Evolutionary conservation across 2,888 invertebrate genomes (phyloP), one percentile per base, ranked within the genome.

Genomic region (Lycia hirtaria): DNA sequence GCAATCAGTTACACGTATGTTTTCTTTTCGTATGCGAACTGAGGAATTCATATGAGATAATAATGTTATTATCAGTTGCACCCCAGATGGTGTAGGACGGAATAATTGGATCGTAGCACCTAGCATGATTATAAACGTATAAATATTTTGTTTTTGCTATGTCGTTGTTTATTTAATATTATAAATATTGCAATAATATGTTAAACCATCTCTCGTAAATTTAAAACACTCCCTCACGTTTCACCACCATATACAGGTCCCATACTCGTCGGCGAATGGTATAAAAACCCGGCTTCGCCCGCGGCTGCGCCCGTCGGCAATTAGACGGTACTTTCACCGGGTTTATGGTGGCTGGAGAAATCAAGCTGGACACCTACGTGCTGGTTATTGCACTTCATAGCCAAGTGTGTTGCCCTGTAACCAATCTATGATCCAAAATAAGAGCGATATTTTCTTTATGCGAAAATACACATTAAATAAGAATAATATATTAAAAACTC

Each of bases 241-340:
- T 20, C 44, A 28, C 33, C 19, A 19, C 38, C 56, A 50, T 45
- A 45, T 32, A 44, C n/a, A 14, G 38, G 20, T 26, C 37, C 22
- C 19, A 14, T 35, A 20, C 24, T 26, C 12, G 49, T 9, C 12
- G 12, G 37, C 12, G 41, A 17, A 51, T 49, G 33, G 37, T 28
- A 30, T 54, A 55, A 63, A 52, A 63, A 57, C 63, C 57, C 47
- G 54, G 55, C 56, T 56, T 9, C 55, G 66, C 60, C 64, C 55
- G 62, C 60, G 64, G 65, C 65, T 20, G 51, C 20, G 43, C 33
- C 14, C 51, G 51, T 17, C 56, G 14, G 55, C 62, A 53, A 60
- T 62, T 56, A 60, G 53, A 32, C 22, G 49, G 17, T 37, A 64
- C 66, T 67, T 67, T 67, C 66, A 56, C 66, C 55, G 41, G 47